Conservation (phyloP, 92 coral and sea anemone species). For the Palythoa grandis region DNA sequence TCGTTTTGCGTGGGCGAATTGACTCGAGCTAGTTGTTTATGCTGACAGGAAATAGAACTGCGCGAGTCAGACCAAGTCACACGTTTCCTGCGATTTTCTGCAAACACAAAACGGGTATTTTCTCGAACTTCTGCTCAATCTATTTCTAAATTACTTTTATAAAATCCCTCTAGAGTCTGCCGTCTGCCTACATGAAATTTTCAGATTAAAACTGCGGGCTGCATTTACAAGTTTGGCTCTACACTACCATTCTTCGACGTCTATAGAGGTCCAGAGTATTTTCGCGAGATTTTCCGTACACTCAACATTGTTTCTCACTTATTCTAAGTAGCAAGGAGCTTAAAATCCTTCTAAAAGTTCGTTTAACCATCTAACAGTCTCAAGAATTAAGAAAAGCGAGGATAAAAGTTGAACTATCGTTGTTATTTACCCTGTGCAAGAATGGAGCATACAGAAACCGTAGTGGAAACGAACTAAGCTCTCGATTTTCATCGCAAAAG, state of each 20-base stretch:
- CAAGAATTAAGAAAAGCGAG: not conserved
- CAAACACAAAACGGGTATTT: slow-evolving; percentile 10
- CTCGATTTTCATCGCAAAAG: slow-evolving; percentile 9
- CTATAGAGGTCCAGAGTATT: slow-evolving; percentile 12
- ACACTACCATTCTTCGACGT: slow-evolving; percentile 22
- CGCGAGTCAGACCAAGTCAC: slow-evolving; percentile 30
- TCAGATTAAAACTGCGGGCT: slow-evolving; percentile 10
- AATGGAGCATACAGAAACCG: slow-evolving; percentile 30
- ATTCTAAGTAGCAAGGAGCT: not conserved
- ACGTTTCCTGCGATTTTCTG: slow-evolving; percentile 48
- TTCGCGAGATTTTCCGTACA: slow-evolving; percentile 17
- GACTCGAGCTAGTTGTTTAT: slow-evolving; percentile 41
- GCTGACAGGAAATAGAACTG: slow-evolving; percentile 49
- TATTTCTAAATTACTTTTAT: not conserved
- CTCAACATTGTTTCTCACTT: not conserved
- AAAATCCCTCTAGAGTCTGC: not conserved
- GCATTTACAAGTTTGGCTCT: slow-evolving; percentile 33
- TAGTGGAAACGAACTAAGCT: slow-evolving; percentile 18
- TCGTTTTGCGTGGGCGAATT: slow-evolving; percentile 52
- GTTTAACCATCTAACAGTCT: not conserved
- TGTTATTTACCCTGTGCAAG: slow-evolving; percentile 43
- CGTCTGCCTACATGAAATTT: not conserved
- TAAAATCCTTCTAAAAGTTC: not conserved
- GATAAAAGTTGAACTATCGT: slow-evolving; percentile 5
- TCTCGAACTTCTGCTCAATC: not conserved